Evolutionary conservation across 2,888 invertebrate species (phyloP).

Genomic region (Erebia ligea): DNA sequence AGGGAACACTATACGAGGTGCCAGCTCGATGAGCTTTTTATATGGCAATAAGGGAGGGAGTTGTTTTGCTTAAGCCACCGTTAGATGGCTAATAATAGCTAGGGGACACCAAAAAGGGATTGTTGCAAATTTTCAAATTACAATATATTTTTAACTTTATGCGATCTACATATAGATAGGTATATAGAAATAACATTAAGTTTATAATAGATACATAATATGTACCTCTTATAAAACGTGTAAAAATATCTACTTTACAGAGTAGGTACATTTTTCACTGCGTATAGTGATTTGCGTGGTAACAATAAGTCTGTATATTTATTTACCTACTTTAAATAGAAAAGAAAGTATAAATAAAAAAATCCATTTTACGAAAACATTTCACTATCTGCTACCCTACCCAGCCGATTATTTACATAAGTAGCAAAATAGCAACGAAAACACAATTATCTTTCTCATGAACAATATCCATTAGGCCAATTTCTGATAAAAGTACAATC

Average conservation of each 20-base stretch:
- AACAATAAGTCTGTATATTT: too few species aligned
- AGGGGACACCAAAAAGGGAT: constrained; percentile 44
- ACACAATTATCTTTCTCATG: constrained; percentile 49
- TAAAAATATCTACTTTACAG: too few species aligned
- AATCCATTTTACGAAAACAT: too few species aligned
- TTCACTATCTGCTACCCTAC: not conserved
- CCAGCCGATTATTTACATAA: not conserved
- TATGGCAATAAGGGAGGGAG: constrained; percentile 60
- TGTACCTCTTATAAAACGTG: too few species aligned
- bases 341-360: too few species aligned
- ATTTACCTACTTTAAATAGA: too few species aligned
- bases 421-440: constrained; percentile 19
- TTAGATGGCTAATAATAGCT: constrained; percentile 70
- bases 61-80: constrained; percentile 71
- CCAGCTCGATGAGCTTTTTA: constrained; percentile 71
- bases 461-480: constrained; percentile 66
- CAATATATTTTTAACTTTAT: not conserved
- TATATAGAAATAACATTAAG: too few species aligned
- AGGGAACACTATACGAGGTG: constrained; percentile 59
- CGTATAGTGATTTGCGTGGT: not conserved
- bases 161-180: too few species aligned
- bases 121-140: constrained; percentile 4
- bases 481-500: constrained; percentile 72
- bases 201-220: too few species aligned
- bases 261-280: not conserved